phyloP scores from a whole-genome alignment of 2,797 vertebrate species.

The Phataginus tricuspis region DNA sequence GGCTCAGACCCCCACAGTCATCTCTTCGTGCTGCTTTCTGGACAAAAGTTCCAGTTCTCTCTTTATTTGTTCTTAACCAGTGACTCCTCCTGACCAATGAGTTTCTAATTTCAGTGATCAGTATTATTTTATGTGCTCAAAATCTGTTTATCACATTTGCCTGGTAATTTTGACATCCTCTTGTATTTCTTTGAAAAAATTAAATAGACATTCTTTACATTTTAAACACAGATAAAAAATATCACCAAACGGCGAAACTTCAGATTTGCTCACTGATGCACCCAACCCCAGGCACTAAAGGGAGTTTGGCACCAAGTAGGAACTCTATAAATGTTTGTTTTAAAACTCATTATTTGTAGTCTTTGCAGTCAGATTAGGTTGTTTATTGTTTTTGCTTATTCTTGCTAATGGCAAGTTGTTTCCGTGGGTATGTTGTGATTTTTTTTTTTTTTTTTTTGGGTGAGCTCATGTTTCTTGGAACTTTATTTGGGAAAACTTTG shows the following conservation, averaged over 20 bases:
- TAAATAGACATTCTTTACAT: background rate
- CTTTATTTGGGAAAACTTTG: background rate
- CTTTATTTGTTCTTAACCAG: background rate
- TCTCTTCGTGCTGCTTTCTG: background rate
- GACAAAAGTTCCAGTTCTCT: background rate
- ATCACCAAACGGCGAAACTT: background rate
- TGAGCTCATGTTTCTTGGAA: slow-evolving; percentile 33
- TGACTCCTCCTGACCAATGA: background rate
- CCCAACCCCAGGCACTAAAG: background rate
- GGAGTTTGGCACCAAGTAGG: background rate
- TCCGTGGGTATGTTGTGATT: background rate
- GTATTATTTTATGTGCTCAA: background rate
- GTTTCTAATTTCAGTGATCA: background rate
- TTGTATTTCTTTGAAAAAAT: background rate
- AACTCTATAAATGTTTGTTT: background rate
- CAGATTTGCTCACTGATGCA: background rate
- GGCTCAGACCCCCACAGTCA: background rate
- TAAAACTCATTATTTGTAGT: background rate
- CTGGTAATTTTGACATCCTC: background rate
- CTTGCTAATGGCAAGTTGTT: background rate
- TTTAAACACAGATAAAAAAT: slow-evolving; percentile 38
- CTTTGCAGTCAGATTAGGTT: background rate
- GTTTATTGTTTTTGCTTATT: background rate
- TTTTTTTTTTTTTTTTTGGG: too few species aligned
- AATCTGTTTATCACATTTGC: slow-evolving; percentile 4